Conservation (phyloP, 2,797 vertebrate genomes). For the Pseudotriccus pelzelni region DNA sequence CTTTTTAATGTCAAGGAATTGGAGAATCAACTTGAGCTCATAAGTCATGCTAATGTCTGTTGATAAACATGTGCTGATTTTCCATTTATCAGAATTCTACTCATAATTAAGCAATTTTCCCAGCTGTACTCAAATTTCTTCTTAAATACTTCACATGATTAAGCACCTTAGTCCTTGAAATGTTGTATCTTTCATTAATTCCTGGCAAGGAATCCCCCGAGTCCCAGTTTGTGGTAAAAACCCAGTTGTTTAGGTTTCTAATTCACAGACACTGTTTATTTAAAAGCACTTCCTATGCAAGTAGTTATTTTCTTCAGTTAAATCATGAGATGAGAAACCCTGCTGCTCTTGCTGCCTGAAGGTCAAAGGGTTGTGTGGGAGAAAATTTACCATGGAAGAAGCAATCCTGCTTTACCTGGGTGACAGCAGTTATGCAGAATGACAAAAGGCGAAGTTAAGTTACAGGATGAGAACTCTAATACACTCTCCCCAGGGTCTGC, state of each 20-base stretch:
- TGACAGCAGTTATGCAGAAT: slow-evolving; percentile 82
- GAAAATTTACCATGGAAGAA: slow-evolving; percentile 71
- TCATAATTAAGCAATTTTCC: neutral
- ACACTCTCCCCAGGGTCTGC: slow-evolving; percentile 76
- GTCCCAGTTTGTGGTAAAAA: neutral
- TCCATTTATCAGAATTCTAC: neutral
- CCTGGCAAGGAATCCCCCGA: neutral
- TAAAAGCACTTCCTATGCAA: slow-evolving; percentile 55
- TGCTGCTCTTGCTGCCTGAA: slow-evolving; percentile 67
- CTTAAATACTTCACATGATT: neutral
- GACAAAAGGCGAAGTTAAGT: slow-evolving; percentile 75
- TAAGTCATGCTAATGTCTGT: neutral
- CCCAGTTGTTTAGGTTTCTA: slow-evolving; percentile 26
- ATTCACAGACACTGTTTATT: slow-evolving; percentile 46
- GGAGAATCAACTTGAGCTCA: neutral
- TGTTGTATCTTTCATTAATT: neutral
- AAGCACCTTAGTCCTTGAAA: slow-evolving; percentile 2
- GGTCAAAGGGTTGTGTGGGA: slow-evolving; percentile 73
- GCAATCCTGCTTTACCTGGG: slow-evolving; percentile 78
- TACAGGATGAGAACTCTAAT: slow-evolving; percentile 73
- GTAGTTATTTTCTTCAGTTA: slow-evolving; percentile 55
- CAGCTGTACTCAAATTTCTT: neutral
- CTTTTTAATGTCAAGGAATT: neutral
- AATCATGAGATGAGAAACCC: slow-evolving; percentile 55
- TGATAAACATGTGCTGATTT: neutral